phyloP scores from a whole-genome alignment of 2,797 vertebrate species.

The Karalla daura region DNA sequence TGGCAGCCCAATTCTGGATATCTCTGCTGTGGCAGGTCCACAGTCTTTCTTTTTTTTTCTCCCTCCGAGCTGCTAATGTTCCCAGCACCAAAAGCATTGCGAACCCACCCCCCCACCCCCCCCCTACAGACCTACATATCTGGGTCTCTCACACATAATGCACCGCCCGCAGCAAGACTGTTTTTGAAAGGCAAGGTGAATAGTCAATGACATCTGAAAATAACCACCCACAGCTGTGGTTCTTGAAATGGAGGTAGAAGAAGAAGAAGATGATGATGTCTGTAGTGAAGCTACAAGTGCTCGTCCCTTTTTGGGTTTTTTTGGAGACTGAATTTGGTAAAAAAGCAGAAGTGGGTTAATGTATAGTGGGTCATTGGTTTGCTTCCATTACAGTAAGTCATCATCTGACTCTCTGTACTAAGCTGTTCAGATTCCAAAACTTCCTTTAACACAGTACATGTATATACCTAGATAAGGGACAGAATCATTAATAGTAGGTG shows the following conservation, averaged over 20 bases:
- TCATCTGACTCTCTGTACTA: background rate
- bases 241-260: constrained; percentile 44
- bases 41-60: too few relatives aligned
- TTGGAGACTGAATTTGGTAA: constrained; percentile 23
- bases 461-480: too few relatives aligned
- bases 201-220: constrained; percentile 77
- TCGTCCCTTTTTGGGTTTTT: constrained; percentile 45
- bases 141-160: constrained; percentile 74
- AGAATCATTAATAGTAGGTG: too few relatives aligned
- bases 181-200: constrained; percentile 73
- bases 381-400: background rate
- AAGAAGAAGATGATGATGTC: too few relatives aligned
- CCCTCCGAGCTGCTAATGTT: constrained; percentile 66
- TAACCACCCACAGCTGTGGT: constrained; percentile 65
- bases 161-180: constrained; percentile 66
- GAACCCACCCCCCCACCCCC: constrained; percentile 13
- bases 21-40: constrained; percentile 70
- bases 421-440: background rate
- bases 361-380: background rate
- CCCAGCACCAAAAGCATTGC: constrained; percentile 62
- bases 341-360: background rate
- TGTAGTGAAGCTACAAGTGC: constrained; percentile 9
- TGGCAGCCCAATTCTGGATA: constrained; percentile 69
- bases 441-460: too few relatives aligned
- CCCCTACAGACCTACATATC: constrained; percentile 63